These are phyloP conservation scores for Pica pica DNA, from an alignment of 2,113 vertebrate species.

Conservation along the genomic window DNA sequence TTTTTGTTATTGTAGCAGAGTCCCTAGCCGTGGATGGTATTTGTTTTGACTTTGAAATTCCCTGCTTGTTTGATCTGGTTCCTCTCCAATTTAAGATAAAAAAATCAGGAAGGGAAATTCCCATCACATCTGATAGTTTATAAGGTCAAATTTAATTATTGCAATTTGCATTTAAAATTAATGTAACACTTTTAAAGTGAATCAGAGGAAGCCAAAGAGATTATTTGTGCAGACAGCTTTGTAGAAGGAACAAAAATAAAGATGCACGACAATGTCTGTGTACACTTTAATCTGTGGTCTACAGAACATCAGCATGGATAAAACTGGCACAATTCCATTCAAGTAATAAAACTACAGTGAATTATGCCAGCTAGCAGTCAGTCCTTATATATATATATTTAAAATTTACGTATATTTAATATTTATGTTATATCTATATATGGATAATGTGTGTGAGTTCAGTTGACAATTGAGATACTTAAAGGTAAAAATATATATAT, in stretches of 20 bases:
- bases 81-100: conserved; percentile 51
- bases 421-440: not conserved
- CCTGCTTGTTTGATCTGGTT: conserved; percentile 53
- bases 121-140: conserved; percentile 39
- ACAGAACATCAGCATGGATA: not conserved
- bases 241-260: conserved; percentile 33
- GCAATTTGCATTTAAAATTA: conserved; percentile 52
- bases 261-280: not conserved
- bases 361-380: not conserved
- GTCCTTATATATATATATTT: not conserved
- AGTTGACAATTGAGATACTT: not conserved
- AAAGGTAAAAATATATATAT: not conserved
- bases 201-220: conserved; percentile 31
- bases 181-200: conserved; percentile 10
- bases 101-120: conserved; percentile 51
- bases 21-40: conserved; percentile 10
- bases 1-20: not conserved
- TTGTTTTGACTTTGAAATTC: conserved; percentile 63
- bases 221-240: conserved; percentile 29
- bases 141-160: conserved; percentile 64
- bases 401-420: not conserved
- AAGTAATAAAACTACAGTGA: not conserved
- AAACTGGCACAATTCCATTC: not conserved
- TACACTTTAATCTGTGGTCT: not conserved
- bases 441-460: not conserved